Evolutionary conservation across 2,888 invertebrate genomes (phyloP).

Genomic region (Boloria euphrosyne): DNA sequence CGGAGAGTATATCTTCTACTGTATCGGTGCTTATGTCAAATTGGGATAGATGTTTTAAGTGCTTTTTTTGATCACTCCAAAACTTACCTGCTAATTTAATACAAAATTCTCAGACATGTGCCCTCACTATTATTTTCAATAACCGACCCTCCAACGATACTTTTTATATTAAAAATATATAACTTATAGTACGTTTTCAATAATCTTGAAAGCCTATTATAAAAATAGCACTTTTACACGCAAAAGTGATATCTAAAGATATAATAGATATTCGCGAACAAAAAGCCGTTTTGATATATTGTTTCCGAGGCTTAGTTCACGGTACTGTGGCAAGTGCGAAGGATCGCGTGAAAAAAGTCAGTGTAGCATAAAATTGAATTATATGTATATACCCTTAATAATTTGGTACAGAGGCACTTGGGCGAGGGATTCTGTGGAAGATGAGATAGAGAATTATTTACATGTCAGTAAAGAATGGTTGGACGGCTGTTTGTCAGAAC

Average conservation of each 20-base stretch:
- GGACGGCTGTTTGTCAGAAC: too few species aligned
- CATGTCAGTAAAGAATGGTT: background rate
- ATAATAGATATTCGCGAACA: slow-evolving; percentile 9
- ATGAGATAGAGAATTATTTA: background rate
- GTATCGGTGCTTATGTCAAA: too few species aligned
- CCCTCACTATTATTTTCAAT: too few species aligned
- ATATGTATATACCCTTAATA: background rate
- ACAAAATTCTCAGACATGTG: too few species aligned
- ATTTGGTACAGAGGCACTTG: background rate
- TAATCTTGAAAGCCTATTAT: background rate
- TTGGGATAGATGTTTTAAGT: too few species aligned
- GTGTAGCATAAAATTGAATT: slow-evolving; percentile 16
- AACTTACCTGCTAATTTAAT: too few species aligned
- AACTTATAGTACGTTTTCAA: too few species aligned
- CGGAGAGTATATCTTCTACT: too few species aligned
- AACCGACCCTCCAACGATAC: too few species aligned
- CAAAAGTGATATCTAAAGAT: slow-evolving; percentile 7
- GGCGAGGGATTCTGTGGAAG: background rate
- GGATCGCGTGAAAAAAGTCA: slow-evolving; percentile 18
- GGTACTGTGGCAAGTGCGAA: slow-evolving; percentile 3
- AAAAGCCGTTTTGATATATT: slow-evolving; percentile 21
- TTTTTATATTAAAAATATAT: too few species aligned
- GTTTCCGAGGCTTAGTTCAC: slow-evolving; percentile 13
- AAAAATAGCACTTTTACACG: slow-evolving; percentile 4
- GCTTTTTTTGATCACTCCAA: too few species aligned